Percentiles rank a stretch among this genome's conserved stretches.
phyloP scores from a whole-genome alignment of 53 echinoderm and acorn worm species.

The Henricia sp. region DNA sequence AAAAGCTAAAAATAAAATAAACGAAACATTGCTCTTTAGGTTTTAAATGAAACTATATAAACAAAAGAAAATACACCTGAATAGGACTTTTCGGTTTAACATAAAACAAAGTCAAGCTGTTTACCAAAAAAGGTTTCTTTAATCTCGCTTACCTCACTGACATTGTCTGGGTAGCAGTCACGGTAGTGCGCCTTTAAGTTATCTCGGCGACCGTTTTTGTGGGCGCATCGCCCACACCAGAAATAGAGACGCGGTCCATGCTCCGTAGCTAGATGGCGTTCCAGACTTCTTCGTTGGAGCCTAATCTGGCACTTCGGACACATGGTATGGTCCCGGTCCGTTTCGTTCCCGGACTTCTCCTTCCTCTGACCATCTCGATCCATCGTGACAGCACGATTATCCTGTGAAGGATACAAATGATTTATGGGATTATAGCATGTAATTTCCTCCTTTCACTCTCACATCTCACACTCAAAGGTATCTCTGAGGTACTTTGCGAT shows the following conservation, averaged over 20 bases:
- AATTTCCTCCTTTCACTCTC: too few species aligned
- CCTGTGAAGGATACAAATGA: not conserved
- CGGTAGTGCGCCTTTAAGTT: slow-evolving; percentile 17
- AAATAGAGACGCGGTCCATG: slow-evolving; percentile 4
- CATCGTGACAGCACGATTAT: not conserved
- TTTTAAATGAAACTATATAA: too few species aligned
- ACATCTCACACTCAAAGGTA: too few species aligned
- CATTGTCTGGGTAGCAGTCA: not conserved
- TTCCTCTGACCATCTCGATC: not conserved
- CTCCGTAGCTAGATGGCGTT: slow-evolving; percentile 5
- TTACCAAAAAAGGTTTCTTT: too few species aligned
- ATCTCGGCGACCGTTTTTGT: slow-evolving; percentile 5
- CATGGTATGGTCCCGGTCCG: not conserved
- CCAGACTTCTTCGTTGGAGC: slow-evolving; percentile 1
- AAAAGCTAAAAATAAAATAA: too few species aligned
- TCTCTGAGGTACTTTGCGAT: too few species aligned
- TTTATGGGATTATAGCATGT: not conserved
- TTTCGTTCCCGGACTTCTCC: not conserved
- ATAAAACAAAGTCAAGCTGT: too few species aligned
- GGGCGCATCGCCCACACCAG: slow-evolving; percentile 10
- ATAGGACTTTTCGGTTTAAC: too few species aligned
- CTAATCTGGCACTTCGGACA: not conserved
- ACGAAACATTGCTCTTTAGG: too few species aligned
- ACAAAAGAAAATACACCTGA: too few species aligned
- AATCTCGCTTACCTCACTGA: not conserved